phyloP scores from a whole-genome alignment of 2,888 invertebrate genomes.

The Calameuta filiformis region DNA sequence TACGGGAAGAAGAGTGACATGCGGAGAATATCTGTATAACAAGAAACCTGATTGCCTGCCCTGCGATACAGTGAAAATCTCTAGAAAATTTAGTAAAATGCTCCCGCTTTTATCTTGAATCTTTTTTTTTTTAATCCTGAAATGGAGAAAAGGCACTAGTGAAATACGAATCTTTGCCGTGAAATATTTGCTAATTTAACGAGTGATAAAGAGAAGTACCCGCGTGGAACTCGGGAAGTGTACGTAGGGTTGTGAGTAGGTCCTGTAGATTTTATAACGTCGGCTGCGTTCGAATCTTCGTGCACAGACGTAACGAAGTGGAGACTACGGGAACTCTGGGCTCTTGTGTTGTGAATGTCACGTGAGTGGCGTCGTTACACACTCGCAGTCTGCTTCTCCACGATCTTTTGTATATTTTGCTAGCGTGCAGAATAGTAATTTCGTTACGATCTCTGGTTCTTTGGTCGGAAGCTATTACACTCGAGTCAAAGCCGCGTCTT shows the following conservation, averaged over 20 bases:
- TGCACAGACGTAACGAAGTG: conserved; percentile 8
- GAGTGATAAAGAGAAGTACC: not conserved
- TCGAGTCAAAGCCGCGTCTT: conserved; percentile 35
- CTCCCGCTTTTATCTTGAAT: no score
- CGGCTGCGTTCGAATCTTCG: conserved; percentile 9
- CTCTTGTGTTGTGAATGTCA: conserved; percentile 23
- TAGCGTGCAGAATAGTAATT: conserved; percentile 25
- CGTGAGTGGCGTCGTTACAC: conserved; percentile 21
- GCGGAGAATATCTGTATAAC: no score
- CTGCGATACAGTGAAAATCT: no score
- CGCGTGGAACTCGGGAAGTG: not conserved
- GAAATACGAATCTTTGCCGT: no score
- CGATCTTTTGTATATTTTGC: not conserved
- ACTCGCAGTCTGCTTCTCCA: not conserved
- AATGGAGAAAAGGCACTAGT: no score
- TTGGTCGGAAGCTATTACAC: conserved; percentile 29
- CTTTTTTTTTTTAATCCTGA: no score
- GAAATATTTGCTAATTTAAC: not conserved
- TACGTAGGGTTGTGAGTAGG: not conserved
- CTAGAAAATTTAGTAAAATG: no score
- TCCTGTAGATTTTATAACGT: not conserved
- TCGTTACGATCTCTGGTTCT: conserved; percentile 26
- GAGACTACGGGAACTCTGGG: conserved; percentile 1
- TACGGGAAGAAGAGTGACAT: no score
- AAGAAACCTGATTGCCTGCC: no score